Evolutionary conservation across 2,113 vertebrate genomes (phyloP).

Genomic region (Hippocampus comes): DNA sequence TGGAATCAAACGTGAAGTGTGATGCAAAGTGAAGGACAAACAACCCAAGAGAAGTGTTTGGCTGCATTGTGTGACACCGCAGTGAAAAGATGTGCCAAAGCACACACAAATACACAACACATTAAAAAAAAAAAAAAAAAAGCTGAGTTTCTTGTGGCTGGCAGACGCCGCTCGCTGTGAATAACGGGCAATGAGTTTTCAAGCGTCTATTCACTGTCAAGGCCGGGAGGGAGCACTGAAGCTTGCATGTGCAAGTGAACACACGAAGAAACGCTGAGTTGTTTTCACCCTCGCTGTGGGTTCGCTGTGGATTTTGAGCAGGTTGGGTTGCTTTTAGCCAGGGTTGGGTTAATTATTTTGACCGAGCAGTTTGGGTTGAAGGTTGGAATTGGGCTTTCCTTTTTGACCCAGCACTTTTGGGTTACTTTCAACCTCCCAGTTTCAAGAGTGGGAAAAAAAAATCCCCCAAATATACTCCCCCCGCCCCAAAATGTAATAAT

Average conservation of each 20-base stretch:
- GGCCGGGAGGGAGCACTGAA: conserved; percentile 44
- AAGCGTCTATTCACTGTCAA: conserved; percentile 54
- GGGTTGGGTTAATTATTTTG: too few relatives aligned
- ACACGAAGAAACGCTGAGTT: too few relatives aligned
- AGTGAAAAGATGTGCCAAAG: background rate
- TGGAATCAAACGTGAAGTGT: conserved; percentile 1
- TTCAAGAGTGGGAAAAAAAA: too few relatives aligned
- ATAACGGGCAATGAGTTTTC: conserved; percentile 43
- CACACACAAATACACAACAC: conserved; percentile 1
- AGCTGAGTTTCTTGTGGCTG: conserved; percentile 34
- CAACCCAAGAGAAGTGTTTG: background rate
- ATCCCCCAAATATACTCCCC: too few relatives aligned
- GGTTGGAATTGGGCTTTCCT: too few relatives aligned
- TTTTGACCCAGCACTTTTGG: too few relatives aligned
- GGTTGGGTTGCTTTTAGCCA: too few relatives aligned
- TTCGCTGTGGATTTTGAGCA: too few relatives aligned
- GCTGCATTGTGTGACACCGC: background rate
- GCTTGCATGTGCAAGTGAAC: background rate
- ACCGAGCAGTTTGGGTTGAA: too few relatives aligned
- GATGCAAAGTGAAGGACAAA: conserved; percentile 2
- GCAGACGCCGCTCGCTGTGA: conserved; percentile 33
- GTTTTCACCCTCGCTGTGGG: too few relatives aligned
- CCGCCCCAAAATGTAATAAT: too few relatives aligned
- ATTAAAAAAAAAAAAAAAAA: conserved; percentile 24
- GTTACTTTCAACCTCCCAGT: too few relatives aligned